Base-by-base conservation (phyloP, 2,888 invertebrate species). In the Antitype chi region DNA sequence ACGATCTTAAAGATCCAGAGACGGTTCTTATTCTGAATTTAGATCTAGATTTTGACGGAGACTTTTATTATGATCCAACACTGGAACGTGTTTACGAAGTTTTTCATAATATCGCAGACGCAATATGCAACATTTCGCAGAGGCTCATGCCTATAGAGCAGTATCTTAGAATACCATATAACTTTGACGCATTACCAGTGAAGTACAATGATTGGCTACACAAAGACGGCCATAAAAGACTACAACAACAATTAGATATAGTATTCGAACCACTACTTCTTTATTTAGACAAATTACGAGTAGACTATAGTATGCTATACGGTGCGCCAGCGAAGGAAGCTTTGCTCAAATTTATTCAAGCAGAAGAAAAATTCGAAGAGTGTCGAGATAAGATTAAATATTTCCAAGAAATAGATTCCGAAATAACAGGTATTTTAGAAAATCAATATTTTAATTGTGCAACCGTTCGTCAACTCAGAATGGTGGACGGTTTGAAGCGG, bases 381-480 rank as follows among this genome's bases (percentile, higher is more conserved):
- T 97, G 97, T 49, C 97, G 97, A 52, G 95, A 97, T 70, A 97
- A 97, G 91, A 97, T 98, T 68, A 95, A 96, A 85, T 97, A 96
- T 83, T 98, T 97, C 84, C 97, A 97, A 89, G 94, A 93, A 52
- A 97, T 97, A 70, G 97, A 97, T 84, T 97, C 97, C 28, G 97
- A 97, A 91, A 96, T 98, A 60, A 97, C 97, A 23, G 97, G 97
- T 32, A 97, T 98, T 90, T 96, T 98, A 28, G 97, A 97, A 88
- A 97, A 97, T 86, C 98, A 98, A 91, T 98, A 97, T 91, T 98
- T 98, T 87, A 96, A 97, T 60, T 97, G 98, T 82, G 97, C 97
- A 2, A 96, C 97, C 60, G 95, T 98, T 2, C 94, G 97, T 83
- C 98, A 98, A 89, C 94, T 97, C 6, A 96, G 97, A 73, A 98